Conservation (phyloP, 2,888 invertebrate species). For the Tiliacea citrago region DNA sequence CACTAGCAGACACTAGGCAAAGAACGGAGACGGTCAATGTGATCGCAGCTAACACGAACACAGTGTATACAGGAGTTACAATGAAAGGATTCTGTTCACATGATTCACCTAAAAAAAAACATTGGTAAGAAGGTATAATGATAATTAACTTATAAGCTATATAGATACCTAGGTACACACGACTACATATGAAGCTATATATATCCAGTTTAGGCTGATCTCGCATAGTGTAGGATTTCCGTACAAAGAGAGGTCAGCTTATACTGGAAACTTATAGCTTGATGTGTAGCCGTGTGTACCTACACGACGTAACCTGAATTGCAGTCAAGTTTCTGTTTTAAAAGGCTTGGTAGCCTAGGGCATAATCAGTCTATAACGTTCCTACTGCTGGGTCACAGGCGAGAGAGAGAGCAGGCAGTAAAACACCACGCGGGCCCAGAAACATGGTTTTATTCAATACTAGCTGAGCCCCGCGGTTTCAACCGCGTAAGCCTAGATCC, state of each 20-base stretch:
- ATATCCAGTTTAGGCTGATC: too few species aligned
- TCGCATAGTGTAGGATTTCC: too few species aligned
- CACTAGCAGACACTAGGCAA: constrained; percentile 66
- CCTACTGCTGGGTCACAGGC: not conserved
- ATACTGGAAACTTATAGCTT: not conserved
- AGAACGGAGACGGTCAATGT: constrained; percentile 70
- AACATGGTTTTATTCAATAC: not conserved
- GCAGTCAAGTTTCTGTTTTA: not conserved
- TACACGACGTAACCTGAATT: not conserved
- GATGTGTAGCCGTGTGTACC: too few species aligned
- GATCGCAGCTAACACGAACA: constrained; percentile 72
- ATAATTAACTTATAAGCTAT: too few species aligned
- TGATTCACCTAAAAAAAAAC: not conserved
- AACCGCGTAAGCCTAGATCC: too few species aligned
- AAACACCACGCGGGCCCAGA: not conserved
- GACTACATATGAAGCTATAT: too few species aligned
- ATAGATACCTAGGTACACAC: too few species aligned
- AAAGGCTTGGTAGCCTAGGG: not conserved
- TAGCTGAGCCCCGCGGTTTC: too few species aligned
- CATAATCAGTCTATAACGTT: not conserved
- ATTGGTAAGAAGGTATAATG: not conserved
- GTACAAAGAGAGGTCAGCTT: too few species aligned
- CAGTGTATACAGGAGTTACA: constrained; percentile 72
- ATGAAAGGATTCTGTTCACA: not conserved
- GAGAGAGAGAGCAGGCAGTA: not conserved